Percentiles rank a stretch among this genome's conserved stretches.
Conservation (phyloP, 2,113 vertebrate species). For the Zapus hudsonius region DNA sequence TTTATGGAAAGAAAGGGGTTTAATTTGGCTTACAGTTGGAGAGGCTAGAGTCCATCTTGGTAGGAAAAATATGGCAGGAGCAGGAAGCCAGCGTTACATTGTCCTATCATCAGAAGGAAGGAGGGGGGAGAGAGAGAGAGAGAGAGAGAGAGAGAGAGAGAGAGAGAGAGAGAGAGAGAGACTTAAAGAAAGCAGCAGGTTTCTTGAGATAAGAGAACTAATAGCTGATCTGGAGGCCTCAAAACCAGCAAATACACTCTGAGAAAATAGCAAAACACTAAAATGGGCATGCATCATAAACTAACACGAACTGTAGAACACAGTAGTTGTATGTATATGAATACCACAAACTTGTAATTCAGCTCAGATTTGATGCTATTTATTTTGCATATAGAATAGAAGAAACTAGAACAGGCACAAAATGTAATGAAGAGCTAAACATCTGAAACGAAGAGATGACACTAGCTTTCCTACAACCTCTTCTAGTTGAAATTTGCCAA, state of each 20-base stretch:
- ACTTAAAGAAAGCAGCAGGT: neutral
- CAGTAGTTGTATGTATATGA: neutral
- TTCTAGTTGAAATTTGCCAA: slow-evolving; percentile 26
- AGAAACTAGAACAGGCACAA: slow-evolving; percentile 46
- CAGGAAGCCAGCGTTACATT: no score
- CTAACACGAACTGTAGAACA: slow-evolving; percentile 34
- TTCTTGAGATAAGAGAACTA: slow-evolving; percentile 51
- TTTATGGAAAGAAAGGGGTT: no score
- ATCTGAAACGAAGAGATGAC: slow-evolving; percentile 22
- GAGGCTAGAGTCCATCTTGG: no score
- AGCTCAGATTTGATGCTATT: slow-evolving; percentile 48
- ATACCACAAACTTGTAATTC: slow-evolving; percentile 53
- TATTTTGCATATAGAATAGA: slow-evolving; percentile 53
- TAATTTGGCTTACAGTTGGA: no score
- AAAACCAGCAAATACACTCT: slow-evolving; percentile 26
- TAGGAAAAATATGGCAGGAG: no score
- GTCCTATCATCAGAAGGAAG: no score
- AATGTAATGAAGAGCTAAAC: slow-evolving; percentile 35
- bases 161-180: no score
- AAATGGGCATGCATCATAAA: slow-evolving; percentile 53
- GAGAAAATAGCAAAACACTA: slow-evolving; percentile 37
- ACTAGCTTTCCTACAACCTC: slow-evolving; percentile 40
- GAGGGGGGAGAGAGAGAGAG: no score
- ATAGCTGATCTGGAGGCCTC: slow-evolving; percentile 8
- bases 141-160: no score